Base-by-base conservation (phyloP, 2,113 vertebrate species). In the Brachionichthys hirsutus region DNA sequence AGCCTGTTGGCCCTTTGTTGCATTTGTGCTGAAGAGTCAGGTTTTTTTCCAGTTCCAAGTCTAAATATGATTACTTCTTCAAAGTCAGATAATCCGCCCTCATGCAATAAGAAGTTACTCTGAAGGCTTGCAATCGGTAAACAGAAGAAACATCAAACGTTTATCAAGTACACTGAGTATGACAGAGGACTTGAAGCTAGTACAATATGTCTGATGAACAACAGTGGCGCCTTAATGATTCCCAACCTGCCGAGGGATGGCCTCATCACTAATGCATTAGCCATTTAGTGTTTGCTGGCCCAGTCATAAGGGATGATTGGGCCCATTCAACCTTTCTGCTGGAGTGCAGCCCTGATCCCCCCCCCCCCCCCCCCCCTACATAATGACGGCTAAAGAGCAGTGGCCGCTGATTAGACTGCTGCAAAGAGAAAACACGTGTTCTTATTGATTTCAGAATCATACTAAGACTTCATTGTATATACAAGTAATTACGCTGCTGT, bases 251-350 rank as follows among this genome's bases (percentile, higher is more conserved):
- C 64, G 71, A 42, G 9, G 36, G 57, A 46, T 54, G 43, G 57
- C 64, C n/a, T 82, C 62, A 82, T 83, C 54, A 75, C 67, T 86
- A 83, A 86, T 88, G 81, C 70, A 84, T 79, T 54, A 79, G 67
- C 51, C 65, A 70, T 85, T 85, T 82, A 75, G 69, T 52, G 61
- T 57, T 55, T 24, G 15, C 42, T 16, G 55, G 62, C 15, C 61
- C 17, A 16, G 64, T 71, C 57, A 60, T 24, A 56, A 41, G 61
- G 48, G 52, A 82, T 82, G 74, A 81, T 80, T 85, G 80, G 72
- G 83, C 40, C 22, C 20, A 58, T 72, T 77, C 62, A 61, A 14
- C 54, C 44, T 17, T 62, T 57, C 12, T 59, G 48, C 40, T 65
- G 66, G 56, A 79, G 53, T 68, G 62, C 42, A 54, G 48, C 55